These are phyloP conservation scores for Philereme transversata DNA, from an alignment of 2,888 invertebrate genomes.

Conservation along the genomic window DNA sequence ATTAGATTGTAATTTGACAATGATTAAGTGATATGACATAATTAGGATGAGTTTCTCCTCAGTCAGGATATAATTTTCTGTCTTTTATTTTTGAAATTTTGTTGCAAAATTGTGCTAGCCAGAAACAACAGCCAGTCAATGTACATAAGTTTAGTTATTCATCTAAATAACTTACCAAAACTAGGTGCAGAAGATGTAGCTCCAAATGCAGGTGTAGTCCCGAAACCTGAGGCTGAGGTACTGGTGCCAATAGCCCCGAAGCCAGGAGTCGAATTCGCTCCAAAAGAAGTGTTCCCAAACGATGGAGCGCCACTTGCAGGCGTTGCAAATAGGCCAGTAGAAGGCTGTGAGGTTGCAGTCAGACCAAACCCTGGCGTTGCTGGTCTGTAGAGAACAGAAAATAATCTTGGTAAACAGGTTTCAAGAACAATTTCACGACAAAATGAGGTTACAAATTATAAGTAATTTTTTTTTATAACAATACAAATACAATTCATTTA, in stretches of 20 bases:
- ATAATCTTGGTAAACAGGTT: constrained; percentile 4
- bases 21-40: neutral
- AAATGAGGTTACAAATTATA: constrained; percentile 46
- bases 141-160: too few species aligned
- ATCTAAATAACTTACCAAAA: constrained; percentile 43
- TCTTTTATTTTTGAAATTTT: too few species aligned
- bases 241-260: constrained; percentile 51
- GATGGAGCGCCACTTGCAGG: constrained; percentile 52
- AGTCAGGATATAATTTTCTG: neutral
- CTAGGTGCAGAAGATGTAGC: constrained; percentile 44
- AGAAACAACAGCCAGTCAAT: neutral
- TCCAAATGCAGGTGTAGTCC: constrained; percentile 45
- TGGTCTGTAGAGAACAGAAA: constrained; percentile 51
- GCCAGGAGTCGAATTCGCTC: constrained; percentile 40
- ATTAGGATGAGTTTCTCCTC: neutral
- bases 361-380: constrained; percentile 68
- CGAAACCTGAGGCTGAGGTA: constrained; percentile 48
- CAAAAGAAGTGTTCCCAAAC: constrained; percentile 49
- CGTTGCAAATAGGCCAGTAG: constrained; percentile 65
- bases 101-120: too few species aligned
- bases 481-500: too few species aligned
- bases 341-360: constrained; percentile 58
- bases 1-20: neutral
- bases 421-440: neutral
- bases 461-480: too few species aligned